These are phyloP conservation scores for Pungitius pungitius DNA, from an alignment of 2,113 vertebrate species.

Conservation along the genomic window DNA sequence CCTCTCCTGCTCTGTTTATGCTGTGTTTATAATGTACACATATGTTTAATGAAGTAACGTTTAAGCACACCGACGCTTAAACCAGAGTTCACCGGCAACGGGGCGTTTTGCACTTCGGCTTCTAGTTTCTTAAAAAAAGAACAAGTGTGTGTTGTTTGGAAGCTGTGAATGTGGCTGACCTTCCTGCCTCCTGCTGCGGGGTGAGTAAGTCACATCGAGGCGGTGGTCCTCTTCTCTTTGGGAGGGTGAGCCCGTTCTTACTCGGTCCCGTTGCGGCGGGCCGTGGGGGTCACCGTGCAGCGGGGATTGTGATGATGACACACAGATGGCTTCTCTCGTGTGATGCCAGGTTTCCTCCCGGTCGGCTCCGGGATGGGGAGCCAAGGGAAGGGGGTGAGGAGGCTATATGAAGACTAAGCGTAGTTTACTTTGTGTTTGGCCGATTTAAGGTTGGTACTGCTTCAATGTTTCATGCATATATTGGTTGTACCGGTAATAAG, in stretches of 20 bases:
- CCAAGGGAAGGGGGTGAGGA: too few species aligned
- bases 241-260: not conserved
- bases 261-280: not conserved
- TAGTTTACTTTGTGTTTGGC: not conserved
- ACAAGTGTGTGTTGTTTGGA: too few species aligned
- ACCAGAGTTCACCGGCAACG: not conserved
- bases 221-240: not conserved
- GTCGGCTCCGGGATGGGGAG: too few species aligned
- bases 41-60: not conserved
- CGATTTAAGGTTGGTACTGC: not conserved
- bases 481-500: not conserved
- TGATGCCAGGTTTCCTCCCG: conserved; percentile 60
- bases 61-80: not conserved
- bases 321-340: conserved; percentile 73
- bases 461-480: not conserved
- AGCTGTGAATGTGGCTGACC: not conserved
- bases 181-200: not conserved
- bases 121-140: too few species aligned
- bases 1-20: not conserved
- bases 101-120: not conserved
- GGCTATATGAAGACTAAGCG: not conserved
- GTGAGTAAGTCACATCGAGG: not conserved
- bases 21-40: not conserved
- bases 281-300: conserved; percentile 13
- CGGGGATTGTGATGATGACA: conserved; percentile 71